phyloP scores from a whole-genome alignment of 2,888 invertebrate genomes.

The Prostheceraeus crozeri region DNA sequence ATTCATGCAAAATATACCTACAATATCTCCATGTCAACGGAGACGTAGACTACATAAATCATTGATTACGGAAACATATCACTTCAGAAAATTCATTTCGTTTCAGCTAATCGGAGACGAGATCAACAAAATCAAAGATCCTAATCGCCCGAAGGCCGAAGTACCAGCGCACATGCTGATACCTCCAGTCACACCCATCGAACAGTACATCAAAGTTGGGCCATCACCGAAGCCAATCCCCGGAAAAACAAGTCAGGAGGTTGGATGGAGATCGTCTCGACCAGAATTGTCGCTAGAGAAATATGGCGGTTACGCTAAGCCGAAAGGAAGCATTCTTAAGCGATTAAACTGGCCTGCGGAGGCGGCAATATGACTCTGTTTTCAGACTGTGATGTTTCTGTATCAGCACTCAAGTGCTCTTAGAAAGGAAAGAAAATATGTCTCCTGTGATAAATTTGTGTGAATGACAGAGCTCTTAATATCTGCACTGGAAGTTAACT shows the following conservation, averaged over 20 bases:
- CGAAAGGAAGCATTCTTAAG: constrained; percentile 50
- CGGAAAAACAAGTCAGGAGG: constrained; percentile 47
- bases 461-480: too few species aligned
- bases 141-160: constrained; percentile 33
- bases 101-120: constrained; percentile 54
- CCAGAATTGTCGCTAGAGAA: constrained; percentile 47
- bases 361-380: too few species aligned
- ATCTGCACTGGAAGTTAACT: too few species aligned
- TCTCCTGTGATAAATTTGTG: too few species aligned
- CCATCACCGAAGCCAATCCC: constrained; percentile 52
- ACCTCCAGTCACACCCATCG: constrained; percentile 50
- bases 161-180: constrained; percentile 44
- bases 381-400: too few species aligned
- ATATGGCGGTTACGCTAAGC: constrained; percentile 52
- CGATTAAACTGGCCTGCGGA: constrained; percentile 55
- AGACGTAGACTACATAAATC: too few species aligned
- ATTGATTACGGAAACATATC: too few species aligned
- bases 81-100: too few species aligned
- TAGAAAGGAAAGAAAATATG: too few species aligned
- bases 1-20: too few species aligned
- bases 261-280: constrained; percentile 53
- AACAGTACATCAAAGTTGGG: constrained; percentile 49
- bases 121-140: constrained; percentile 41
- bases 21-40: too few species aligned
- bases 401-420: too few species aligned